Base-by-base conservation (phyloP, 2,888 invertebrate species). In the Hydrotaea diabolus region DNA sequence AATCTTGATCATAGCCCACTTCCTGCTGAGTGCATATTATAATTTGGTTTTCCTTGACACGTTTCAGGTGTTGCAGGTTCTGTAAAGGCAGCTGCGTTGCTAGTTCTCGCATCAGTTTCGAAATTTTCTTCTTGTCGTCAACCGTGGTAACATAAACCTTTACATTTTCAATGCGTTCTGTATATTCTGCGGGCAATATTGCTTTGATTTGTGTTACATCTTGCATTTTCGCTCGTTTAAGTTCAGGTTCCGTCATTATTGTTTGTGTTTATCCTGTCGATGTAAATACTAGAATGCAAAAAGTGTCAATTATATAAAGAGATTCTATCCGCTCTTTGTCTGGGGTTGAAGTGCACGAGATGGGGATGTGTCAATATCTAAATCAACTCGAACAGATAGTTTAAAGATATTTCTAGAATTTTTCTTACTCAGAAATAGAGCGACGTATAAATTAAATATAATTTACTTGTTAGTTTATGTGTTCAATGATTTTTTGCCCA, bases 31-130 rank as follows among this genome's bases (percentile, higher is more conserved):
- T 11, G 88, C 94, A 93, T 88, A 96, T 86, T 13, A 96, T 89
- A 0, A 96, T 92, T 26, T 94, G 93, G 62, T 92, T 93, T 7
- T 94, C 94, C 55, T 94, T 93, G 0, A 96, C 95, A 85, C 97
- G 93, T 90, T 97, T 97, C 19, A 97, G 92, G 92, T 97, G 96
- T 64, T 93, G 93, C 11, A 96, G 92, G 17, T 26, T 39, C 17
- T 93, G 93, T 4, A 96, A 88, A 0, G 96, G 95, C 49, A 94
- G 87, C 36, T 93, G 93, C 36, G 94, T 92, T 86, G 94, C 95
- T 15, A 96, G 91, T 55, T 93, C 91, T 26, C 92, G 87, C 57
- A 97, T 94, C 0, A 95, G 93, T 81, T 92, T 93, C 0, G 96
- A 96, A 57, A 95, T 94, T 15, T 93, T 92, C 88, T 94, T 95